These are phyloP conservation scores for Sparus aurata DNA, from an alignment of 2,797 vertebrate genomes.

Conservation along the genomic window DNA sequence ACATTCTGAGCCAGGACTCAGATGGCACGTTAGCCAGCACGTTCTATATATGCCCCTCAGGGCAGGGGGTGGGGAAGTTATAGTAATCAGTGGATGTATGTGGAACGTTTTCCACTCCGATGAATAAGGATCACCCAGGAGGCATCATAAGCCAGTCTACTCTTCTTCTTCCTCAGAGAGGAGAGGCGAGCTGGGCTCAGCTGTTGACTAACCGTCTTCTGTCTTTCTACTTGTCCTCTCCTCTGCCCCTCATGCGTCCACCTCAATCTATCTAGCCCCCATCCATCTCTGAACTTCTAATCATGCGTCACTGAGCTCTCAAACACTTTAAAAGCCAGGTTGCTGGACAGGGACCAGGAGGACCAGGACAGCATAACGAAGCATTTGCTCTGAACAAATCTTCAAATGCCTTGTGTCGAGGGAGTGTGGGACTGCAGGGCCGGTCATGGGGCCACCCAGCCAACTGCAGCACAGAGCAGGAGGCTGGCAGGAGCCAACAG, in stretches of 20 bases:
- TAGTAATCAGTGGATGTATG: constrained; percentile 55
- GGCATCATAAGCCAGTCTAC: constrained; percentile 46
- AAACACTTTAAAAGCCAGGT: constrained; percentile 68
- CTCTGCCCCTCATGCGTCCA: constrained; percentile 38
- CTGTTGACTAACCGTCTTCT: constrained; percentile 73
- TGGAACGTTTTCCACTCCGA: constrained; percentile 74
- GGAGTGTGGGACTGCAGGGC: constrained; percentile 51
- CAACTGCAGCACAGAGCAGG: constrained; percentile 56
- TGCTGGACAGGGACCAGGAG: constrained; percentile 67
- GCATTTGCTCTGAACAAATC: constrained; percentile 52
- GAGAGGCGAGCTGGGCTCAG: constrained; percentile 74
- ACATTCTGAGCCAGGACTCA: constrained; percentile 75
- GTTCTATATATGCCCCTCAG: constrained; percentile 51
- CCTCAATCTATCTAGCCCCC: constrained; percentile 29
- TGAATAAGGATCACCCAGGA: constrained; percentile 58
- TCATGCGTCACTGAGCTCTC: constrained; percentile 58
- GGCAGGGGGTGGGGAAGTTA: constrained; percentile 41
- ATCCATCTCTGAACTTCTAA: constrained; percentile 56
- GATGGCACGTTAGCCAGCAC: constrained; percentile 68
- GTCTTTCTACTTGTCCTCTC: constrained; percentile 55
- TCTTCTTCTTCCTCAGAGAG: constrained; percentile 59
- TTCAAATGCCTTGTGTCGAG: constrained; percentile 65
- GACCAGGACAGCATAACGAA: constrained; percentile 23
- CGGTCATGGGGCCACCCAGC: constrained; percentile 50
- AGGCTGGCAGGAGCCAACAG: constrained; percentile 40